Percentiles rank a stretch among this genome's conserved stretches.
phyloP scores from a whole-genome alignment of 2,797 vertebrate species.

The Ceryle rudis region DNA sequence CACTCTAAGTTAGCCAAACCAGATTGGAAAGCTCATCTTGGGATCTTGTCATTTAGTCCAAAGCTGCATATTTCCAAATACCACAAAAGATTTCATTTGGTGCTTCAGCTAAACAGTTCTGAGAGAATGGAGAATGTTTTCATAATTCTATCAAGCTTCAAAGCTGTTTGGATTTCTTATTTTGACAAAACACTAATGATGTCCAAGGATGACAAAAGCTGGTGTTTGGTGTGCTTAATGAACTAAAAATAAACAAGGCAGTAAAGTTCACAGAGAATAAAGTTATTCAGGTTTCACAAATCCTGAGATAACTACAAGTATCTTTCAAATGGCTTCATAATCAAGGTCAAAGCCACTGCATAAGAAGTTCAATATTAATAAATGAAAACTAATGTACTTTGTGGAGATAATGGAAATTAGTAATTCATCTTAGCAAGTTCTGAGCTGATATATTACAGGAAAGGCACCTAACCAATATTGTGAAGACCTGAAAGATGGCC shows the following conservation, averaged over 20 bases:
- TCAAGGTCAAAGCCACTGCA: neutral
- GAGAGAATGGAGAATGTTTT: neutral
- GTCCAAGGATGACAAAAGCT: neutral
- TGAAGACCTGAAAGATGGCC: neutral
- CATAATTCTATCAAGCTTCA: neutral
- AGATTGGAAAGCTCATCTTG: neutral
- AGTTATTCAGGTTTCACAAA: neutral
- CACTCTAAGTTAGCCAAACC: neutral
- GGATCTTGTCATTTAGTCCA: neutral
- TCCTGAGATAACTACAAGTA: neutral
- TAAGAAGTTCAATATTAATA: conserved; percentile 15
- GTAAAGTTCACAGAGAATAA: neutral
- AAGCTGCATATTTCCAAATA: neutral
- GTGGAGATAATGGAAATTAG: neutral
- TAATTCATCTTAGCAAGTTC: neutral
- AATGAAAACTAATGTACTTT: conserved; percentile 18
- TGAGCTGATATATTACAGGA: neutral
- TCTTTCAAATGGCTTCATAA: neutral
- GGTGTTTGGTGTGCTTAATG: neutral
- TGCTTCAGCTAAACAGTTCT: neutral
- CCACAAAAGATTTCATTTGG: neutral
- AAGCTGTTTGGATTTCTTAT: neutral
- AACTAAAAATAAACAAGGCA: neutral
- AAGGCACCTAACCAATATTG: neutral
- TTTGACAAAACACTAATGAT: neutral